Conservation (phyloP, 2,888 invertebrate genomes). For the Sepiola atlantica region DNA sequence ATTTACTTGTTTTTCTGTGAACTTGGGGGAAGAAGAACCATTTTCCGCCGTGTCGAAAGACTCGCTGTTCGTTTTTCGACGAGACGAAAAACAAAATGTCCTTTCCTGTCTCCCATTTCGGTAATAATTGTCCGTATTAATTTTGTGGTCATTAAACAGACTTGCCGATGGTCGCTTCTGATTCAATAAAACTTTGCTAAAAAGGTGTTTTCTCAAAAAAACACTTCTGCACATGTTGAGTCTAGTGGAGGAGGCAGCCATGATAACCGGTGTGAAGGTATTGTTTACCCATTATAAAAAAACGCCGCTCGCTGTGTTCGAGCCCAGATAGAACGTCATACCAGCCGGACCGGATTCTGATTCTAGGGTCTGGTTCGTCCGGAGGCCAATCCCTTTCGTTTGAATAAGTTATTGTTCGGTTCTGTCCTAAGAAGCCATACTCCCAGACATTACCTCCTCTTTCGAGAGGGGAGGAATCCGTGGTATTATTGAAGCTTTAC, state of each 20-base stretch:
- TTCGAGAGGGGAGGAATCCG: too few relatives aligned
- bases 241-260: not conserved
- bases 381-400: too few relatives aligned
- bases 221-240: not conserved
- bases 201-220: not conserved
- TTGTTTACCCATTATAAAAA: not conserved
- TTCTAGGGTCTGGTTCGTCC: too few relatives aligned
- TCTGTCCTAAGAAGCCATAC: too few relatives aligned
- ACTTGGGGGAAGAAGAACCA: not conserved
- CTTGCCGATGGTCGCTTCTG: not conserved
- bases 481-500: too few relatives aligned
- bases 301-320: not conserved
- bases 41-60: not conserved
- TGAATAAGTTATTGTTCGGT: too few relatives aligned
- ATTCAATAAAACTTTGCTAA: not conserved
- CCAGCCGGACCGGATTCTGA: too few relatives aligned
- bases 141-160: not conserved
- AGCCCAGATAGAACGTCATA: too few relatives aligned
- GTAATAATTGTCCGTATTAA: not conserved
- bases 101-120: not conserved
- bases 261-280: slow-evolving; percentile 32
- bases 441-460: too few relatives aligned
- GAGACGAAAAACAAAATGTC: not conserved
- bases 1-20: not conserved
- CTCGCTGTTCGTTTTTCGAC: not conserved